Evolutionary conservation across 2,888 invertebrate species (phyloP), one percentile per base, ranked within the genome.

Genomic region (Ophioninae sp.): DNA sequence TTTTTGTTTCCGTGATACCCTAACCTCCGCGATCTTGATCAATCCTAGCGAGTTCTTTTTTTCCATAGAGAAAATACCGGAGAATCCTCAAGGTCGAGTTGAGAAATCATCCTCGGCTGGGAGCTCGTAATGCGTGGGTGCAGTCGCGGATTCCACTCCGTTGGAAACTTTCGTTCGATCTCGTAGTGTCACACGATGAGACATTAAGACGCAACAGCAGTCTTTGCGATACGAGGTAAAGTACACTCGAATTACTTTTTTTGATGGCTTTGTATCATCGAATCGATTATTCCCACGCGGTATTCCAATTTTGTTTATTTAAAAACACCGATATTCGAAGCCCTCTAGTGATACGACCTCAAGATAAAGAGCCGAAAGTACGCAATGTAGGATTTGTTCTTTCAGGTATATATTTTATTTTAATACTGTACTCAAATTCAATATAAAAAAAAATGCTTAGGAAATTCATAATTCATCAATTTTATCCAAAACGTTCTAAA

Each of bases 81-180:
- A 79, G 57, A 30, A 59, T 67, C 67, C 64, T 81, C 81, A 84
- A 81, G 84, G 84, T 84, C 79, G 81, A 44, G 57, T 81, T 81
- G 68, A 64, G 76, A 81, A 81, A 81, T 69, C 37, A 20, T 23
- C n/a, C 30, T 65, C 39, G 30, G n/a, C 30, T 6, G 56, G 3
- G 62, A 21, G 21, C 75, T 65, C 21, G 61, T 61, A 70, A 75
- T 23, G 80, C 64, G 80, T 81, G 65, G 83, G 78, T 75, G 77
- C 69, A 70, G 77, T 69, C 13, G 57, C 30, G 57, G 30, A 80
- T 83, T 81, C 65, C 74, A 72, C 59, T 61, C 30, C n/a, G 3
- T n/a, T 10, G 41, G n/a, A 50, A 21, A 77, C 41, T 50, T 77
- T 70, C 21, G 56, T 67, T 41, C n/a, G 41, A 23, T 41, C 41